Evolutionary conservation across 2,113 vertebrate species (phyloP), one percentile per base, ranked within the genome.

Genomic region (Upupa epops): DNA sequence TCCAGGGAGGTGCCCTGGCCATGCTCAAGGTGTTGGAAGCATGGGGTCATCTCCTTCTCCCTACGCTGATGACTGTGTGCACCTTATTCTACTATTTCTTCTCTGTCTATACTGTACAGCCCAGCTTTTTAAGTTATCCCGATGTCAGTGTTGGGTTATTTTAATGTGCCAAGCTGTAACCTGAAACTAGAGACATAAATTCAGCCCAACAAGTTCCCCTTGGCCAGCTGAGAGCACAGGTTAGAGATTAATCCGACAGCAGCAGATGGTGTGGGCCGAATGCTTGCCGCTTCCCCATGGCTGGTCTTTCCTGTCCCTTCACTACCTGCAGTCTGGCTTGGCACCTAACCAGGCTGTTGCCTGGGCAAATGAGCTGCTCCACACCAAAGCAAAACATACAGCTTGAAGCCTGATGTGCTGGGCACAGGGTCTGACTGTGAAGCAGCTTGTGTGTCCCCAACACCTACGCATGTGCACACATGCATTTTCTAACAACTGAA

Each of bases 251-350:
- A 89, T 92, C 83, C 61, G 45, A 82, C 49, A 87, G 66, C 86
- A 89, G 86, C 93, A 94, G 70, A 92, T 93, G 89, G 84, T 92
- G 54, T 65, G 78, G 66, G 66, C 52, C 78, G 81, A 89, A 84
- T 2, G 0, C 74, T 89, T 90, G 63, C 81, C 89, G 91, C 66
- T 93, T 69, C 64, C 70, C 82, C 58, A 68, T 1, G 34, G 49
- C 90, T 89, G 64, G 69, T 95, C 86, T 36, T 86, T 94, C 77
- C 84, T 17, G 3, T 78, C 66, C 78, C 76, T 76, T 73, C 1
- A 1, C 51, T 88, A 65, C 83, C 83, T 83, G 79, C 76, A 83
- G 60, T 64, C 29, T 77, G 73, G 25, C 34, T 85, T 95, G 83
- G 86, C 69, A 61, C 14, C 54, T 45, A 1, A 52, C 63, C 8